Evolutionary conservation across 1,140 invertebrate genomes (phyloP), one percentile per base, ranked within the genome.

Genomic region (Antheraea pernyi): DNA sequence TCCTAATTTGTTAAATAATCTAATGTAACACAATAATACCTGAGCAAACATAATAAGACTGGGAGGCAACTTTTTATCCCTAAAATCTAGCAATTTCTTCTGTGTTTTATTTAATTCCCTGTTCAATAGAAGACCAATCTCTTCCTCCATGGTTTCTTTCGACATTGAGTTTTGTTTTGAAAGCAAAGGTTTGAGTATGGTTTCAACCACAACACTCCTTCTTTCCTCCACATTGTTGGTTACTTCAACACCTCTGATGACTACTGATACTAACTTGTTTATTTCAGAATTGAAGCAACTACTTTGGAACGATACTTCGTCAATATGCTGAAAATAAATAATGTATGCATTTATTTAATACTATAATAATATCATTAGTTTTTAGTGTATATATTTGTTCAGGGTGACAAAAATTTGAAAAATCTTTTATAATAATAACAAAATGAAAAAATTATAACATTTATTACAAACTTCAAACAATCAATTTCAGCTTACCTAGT

Each of bases 201-300:
- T 81, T 68, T 84, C 78, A 7, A 84, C 79, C 60, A 86, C 80
- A 67, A 77, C 89, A 81, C 83, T 89, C 60, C 85, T 80, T 77
- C 90, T 89, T 70, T 88, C 83, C 77, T 93, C 93, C 72, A 96
- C 94, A 93, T 97, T 95, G 85, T 97, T 97, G 72, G 97, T 97
- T 66, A 99, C 95, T 68, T 97, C 94, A 7, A 98, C 96, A 86
- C 97, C 97, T 66, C 95, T 94, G 74, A 98, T 95, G 30, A 97
- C 95, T 37, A 99, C 94, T 9, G 96, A 97, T 19, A 99, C 85
- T 9, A 98, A 91, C 92, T 98, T 99, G 19, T 96, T 97, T 30
- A 97, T 96, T 74, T 98, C 97, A 10, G 97, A 97, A 85, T 97
- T 98, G 67, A 98, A 95, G 83, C 98, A 96, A 92, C 97, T 98